A percentile compares a stretch with the other conserved stretches of the same genome.
Conservation (phyloP, 2,888 invertebrate species). For the Hypomecis punctinalis region DNA sequence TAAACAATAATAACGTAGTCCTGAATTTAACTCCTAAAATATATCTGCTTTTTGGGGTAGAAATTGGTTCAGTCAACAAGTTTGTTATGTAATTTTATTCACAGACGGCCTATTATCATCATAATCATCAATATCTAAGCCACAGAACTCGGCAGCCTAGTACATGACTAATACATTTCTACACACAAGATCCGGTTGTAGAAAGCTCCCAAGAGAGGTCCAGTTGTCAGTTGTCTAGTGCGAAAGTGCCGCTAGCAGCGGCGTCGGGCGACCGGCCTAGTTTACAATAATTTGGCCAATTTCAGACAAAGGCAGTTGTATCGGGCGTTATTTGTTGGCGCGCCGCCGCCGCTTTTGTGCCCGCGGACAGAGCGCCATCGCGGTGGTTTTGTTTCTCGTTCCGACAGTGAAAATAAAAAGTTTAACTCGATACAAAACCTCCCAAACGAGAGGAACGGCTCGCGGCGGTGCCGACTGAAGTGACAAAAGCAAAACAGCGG, state of each 20-base stretch:
- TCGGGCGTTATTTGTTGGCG: conserved; percentile 42
- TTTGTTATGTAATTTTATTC: background rate
- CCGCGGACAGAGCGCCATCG: conserved; percentile 36
- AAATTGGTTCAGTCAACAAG: background rate
- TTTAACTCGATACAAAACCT: conserved; percentile 40
- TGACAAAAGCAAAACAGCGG: conserved; percentile 43
- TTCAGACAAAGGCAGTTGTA: conserved; percentile 35
- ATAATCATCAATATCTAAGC: no score
- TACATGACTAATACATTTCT: no score
- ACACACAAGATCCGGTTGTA: background rate
- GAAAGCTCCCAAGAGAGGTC: background rate
- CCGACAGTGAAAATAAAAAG: conserved; percentile 38
- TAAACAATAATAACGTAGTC: background rate
- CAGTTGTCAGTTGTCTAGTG: no score
- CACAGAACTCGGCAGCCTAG: no score
- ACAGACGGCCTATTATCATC: no score
- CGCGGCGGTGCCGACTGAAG: conserved; percentile 34
- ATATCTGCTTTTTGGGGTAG: no score
- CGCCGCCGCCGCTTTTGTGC: conserved; percentile 38
- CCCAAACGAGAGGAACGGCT: conserved; percentile 39
- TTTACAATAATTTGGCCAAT: conserved; percentile 32
- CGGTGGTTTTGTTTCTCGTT: conserved; percentile 43
- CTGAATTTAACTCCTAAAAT: background rate
- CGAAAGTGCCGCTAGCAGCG: background rate
- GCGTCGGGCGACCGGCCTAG: conserved; percentile 3